Evolutionary conservation across 2,888 invertebrate species (phyloP).

Genomic region (Lithosia quadra): DNA sequence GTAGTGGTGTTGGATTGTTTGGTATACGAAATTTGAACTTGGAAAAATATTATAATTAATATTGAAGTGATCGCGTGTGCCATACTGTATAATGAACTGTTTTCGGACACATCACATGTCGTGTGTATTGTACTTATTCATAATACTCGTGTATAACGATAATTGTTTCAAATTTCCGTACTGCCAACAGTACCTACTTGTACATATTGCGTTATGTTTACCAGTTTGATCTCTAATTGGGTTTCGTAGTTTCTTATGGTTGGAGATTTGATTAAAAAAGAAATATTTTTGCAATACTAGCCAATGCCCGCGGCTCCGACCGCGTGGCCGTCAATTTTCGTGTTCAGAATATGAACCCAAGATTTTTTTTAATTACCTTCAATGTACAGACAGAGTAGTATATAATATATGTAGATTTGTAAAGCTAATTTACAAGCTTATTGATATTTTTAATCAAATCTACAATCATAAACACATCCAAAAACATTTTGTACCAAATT

Average conservation of each 20-base stretch:
- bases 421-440: not conserved
- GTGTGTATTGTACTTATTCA: slow-evolving; percentile 46
- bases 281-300: no score
- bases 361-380: no score
- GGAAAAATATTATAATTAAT: slow-evolving; percentile 18
- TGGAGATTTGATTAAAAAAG: not conserved
- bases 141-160: slow-evolving; percentile 41
- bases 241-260: not conserved
- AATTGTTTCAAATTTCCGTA: slow-evolving; percentile 31
- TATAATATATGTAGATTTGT: no score
- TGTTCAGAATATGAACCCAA: no score
- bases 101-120: slow-evolving; percentile 60
- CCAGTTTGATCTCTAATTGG: slow-evolving; percentile 21
- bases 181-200: slow-evolving; percentile 18
- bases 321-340: no score
- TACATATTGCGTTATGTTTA: slow-evolving; percentile 15
- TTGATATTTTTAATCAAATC: not conserved
- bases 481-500: slow-evolving; percentile 1
- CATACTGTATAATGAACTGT: slow-evolving; percentile 56
- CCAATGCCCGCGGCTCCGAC: no score
- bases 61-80: slow-evolving; percentile 46
- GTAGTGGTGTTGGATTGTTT: slow-evolving; percentile 11
- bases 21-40: slow-evolving; percentile 22
- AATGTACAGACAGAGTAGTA: no score
- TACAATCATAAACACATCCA: not conserved